These are phyloP conservation scores for Sprattus sprattus DNA, from an alignment of 2,113 vertebrate genomes.

Conservation along the genomic window DNA sequence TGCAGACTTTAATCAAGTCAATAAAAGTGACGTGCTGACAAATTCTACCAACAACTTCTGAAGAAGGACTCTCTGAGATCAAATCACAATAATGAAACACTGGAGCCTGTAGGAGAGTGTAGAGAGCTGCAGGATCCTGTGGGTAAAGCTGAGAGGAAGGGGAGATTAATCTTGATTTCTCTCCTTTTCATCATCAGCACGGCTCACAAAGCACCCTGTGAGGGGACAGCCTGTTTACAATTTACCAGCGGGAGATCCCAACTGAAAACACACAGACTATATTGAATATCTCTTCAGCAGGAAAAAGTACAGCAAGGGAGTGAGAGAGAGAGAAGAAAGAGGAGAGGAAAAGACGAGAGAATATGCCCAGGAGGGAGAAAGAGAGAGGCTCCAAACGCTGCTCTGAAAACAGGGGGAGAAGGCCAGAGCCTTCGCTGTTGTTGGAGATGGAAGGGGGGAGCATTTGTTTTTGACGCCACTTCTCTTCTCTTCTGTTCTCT, in stretches of 20 bases:
- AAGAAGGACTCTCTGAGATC: not conserved
- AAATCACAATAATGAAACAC: not conserved
- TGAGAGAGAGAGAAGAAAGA: not conserved
- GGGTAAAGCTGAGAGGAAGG: not conserved
- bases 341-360: not conserved
- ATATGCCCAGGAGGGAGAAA: not conserved
- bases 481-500: conserved; percentile 28
- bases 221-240: conserved; percentile 4
- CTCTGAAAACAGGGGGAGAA: not conserved
- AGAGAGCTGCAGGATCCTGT: not conserved
- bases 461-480: conserved; percentile 64
- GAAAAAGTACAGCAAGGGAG: not conserved
- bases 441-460: conserved; percentile 52
- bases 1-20: not conserved
- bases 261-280: not conserved
- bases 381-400: not conserved
- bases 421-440: conserved; percentile 48
- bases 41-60: not conserved
- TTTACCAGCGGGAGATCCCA: not conserved
- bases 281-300: not conserved
- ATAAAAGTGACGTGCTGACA: not conserved
- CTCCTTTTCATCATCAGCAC: not conserved
- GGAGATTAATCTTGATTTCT: not conserved
- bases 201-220: not conserved
- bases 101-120: not conserved